Evolutionary conservation across 2,888 invertebrate genomes (phyloP).

Genomic region (Hipparchia sbordonii): DNA sequence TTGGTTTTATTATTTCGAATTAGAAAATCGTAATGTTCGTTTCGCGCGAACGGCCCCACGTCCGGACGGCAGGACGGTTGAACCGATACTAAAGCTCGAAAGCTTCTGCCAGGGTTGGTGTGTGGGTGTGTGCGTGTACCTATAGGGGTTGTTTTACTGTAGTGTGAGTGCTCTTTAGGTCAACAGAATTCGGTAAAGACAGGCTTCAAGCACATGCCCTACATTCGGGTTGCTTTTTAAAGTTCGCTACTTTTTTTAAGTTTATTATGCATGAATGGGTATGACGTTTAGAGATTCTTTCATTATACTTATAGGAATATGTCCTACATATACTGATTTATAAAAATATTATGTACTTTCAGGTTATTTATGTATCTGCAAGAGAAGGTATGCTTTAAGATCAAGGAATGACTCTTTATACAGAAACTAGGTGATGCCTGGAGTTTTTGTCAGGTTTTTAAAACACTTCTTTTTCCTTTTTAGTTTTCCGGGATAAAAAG

Average conservation of each 20-base stretch:
- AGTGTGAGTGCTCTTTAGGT: slow-evolving; percentile 68
- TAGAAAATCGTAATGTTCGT: slow-evolving; percentile 15
- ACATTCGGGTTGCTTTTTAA: slow-evolving; percentile 47
- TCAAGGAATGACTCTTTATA: too few species aligned
- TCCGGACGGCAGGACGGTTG: slow-evolving; percentile 45
- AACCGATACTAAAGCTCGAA: slow-evolving; percentile 57
- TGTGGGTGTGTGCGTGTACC: slow-evolving; percentile 43
- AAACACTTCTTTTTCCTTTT: too few species aligned
- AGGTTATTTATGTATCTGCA: too few species aligned
- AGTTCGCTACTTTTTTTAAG: slow-evolving; percentile 14
- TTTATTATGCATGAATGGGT: slow-evolving; percentile 4
- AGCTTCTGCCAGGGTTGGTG: slow-evolving; percentile 47
- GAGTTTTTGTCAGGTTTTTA: too few species aligned
- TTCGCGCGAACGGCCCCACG: slow-evolving; percentile 34
- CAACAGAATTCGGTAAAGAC: slow-evolving; percentile 75
- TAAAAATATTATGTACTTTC: too few species aligned
- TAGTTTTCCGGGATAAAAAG: too few species aligned
- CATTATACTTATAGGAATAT: not conserved
- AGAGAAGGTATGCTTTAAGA: too few species aligned
- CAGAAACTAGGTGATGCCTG: too few species aligned
- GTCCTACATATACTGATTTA: too few species aligned
- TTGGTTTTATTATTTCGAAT: slow-evolving; percentile 11
- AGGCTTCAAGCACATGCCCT: slow-evolving; percentile 67
- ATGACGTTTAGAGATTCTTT: not conserved
- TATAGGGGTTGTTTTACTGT: slow-evolving; percentile 49